Conservation (phyloP, 2,888 invertebrate genomes). For the Brachyptera risi region DNA sequence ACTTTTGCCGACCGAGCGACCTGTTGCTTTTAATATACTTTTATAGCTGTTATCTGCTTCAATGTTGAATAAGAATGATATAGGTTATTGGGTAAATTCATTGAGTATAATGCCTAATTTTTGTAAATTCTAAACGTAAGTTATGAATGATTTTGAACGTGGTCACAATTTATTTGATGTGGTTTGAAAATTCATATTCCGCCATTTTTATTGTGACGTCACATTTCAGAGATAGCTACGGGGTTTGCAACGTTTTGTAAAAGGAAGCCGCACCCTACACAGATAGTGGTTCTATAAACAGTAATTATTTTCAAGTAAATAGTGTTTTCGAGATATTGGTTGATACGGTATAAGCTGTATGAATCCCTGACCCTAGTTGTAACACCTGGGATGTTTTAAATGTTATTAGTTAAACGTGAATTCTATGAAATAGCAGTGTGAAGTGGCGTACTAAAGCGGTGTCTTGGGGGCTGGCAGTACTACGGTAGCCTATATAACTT, state of each 20-base stretch:
- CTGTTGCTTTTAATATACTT: too few relatives aligned
- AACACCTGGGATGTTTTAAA: conserved; percentile 31
- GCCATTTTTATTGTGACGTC: conserved; percentile 15
- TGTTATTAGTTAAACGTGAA: conserved; percentile 27
- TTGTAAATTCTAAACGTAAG: too few relatives aligned
- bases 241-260: conserved; percentile 39
- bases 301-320: conserved; percentile 23
- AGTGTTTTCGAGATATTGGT: conserved; percentile 24
- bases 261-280: conserved; percentile 39
- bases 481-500: background rate
- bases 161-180: too few relatives aligned
- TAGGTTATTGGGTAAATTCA: too few relatives aligned
- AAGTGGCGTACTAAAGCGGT: conserved; percentile 10
- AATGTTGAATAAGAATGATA: too few relatives aligned
- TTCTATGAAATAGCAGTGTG: conserved; percentile 9
- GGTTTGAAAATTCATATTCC: conserved; percentile 7
- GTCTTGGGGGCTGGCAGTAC: conserved; percentile 4
- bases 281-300: conserved; percentile 29
- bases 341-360: conserved; percentile 31
- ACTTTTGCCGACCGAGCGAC: too few relatives aligned
- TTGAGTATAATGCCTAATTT: too few relatives aligned
- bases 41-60: too few relatives aligned
- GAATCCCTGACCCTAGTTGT: conserved; percentile 33
- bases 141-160: too few relatives aligned
- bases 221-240: conserved; percentile 32